Conservation (phyloP, 2,888 invertebrate genomes). For the Oscheius sp. region DNA sequence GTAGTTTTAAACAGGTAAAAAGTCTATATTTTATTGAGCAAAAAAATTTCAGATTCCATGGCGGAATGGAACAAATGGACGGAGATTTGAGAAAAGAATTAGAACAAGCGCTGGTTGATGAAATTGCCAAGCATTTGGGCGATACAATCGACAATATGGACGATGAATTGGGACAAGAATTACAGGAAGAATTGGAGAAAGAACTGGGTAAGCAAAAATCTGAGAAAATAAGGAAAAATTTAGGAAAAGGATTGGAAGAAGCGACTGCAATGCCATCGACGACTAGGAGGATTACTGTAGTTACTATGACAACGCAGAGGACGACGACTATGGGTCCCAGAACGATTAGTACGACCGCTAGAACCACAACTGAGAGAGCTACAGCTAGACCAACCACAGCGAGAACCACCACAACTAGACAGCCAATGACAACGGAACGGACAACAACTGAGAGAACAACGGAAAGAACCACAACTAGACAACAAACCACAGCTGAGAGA, state of each 20-base stretch:
- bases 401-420: neutral
- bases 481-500: conserved; percentile 13
- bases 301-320: conserved; percentile 23
- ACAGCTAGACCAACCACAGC: neutral
- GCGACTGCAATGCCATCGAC: conserved; percentile 22
- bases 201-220: conserved; percentile 48
- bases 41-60: conserved; percentile 43
- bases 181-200: neutral
- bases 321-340: conserved; percentile 7
- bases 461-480: conserved; percentile 5
- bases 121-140: conserved; percentile 53
- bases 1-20: conserved; percentile 45
- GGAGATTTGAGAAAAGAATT: conserved; percentile 52
- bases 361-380: too few species aligned
- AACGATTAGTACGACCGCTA: too few species aligned
- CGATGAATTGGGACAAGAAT: conserved; percentile 47
- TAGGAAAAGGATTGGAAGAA: conserved; percentile 45
- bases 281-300: conserved; percentile 27
- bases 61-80: conserved; percentile 44
- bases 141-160: conserved; percentile 49
- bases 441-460: neutral
- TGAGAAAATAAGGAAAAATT: conserved; percentile 37
- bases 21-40: neutral
- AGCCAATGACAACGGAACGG: neutral
- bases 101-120: conserved; percentile 55